Evolutionary conservation across 2,888 invertebrate species (phyloP), one percentile per base, ranked within the genome.

Genomic region (Hyposoter dolosus): DNA sequence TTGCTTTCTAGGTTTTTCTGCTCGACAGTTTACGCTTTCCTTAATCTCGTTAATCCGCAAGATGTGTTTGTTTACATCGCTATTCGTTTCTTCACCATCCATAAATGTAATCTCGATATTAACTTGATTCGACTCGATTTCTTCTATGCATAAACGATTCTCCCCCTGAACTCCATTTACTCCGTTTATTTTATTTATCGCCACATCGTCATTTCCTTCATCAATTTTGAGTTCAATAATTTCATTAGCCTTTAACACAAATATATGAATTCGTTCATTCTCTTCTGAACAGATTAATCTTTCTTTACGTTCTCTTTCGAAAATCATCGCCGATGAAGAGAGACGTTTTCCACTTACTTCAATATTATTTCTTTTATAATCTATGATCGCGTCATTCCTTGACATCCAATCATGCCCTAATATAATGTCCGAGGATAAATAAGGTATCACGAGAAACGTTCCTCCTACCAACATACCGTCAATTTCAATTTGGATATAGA

Each of bases 361-460:
- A 17, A 79, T 83, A 28, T 12, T 66, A 19, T 47, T 56, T 5
- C 5, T 23, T 60, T 74, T 68, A 56, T 66, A 83, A 79, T 83
- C 5, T 23, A 83, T 74, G 0, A 56, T 63, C 5, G 35, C 74
- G 5, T 32, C 35, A 47, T 79, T 79, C 3, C 47, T 45, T 1
- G 47, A n/a, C 6, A 83, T 40, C 78, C 71, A 83, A 15, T 72
- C 83, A n/a, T 63, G 74, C 0, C 83, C 79, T 3, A 84, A 68
- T n/a, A 84, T 84, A 0, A 80, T 35, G n/a, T 74, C 71, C 0
- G 66, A 68, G 0, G 84, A 68, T 12, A 84, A 19, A 69, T 60
- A 53, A 0, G 84, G 75, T 1, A 84, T 56, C 0, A 84, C 79
- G 3, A 84, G 35, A 17, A 79, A 80, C 19, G 45, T 9, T 45